Percentiles rank a stretch among this genome's conserved stretches.
phyloP scores from a whole-genome alignment of 2,113 vertebrate species.

The Clupea harengus region DNA sequence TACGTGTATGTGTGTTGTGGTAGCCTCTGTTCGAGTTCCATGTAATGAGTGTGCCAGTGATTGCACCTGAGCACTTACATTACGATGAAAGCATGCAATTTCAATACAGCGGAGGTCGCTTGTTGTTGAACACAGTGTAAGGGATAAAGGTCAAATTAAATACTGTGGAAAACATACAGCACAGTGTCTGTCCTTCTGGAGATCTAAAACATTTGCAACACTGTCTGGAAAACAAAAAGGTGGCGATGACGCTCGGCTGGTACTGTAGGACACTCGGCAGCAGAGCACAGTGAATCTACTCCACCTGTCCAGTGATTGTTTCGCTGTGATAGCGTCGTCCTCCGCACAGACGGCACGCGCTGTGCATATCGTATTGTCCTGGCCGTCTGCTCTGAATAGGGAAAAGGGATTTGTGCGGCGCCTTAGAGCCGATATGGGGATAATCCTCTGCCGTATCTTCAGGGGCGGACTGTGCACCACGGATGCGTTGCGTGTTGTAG shows the following conservation, averaged over 20 bases:
- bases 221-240: background rate
- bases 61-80: too few relatives aligned
- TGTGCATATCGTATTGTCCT: conserved; percentile 25
- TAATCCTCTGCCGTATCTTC: conserved; percentile 52
- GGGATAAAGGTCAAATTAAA: too few relatives aligned
- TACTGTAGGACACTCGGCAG: too few relatives aligned
- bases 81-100: too few relatives aligned
- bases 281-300: background rate
- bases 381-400: conserved; percentile 28
- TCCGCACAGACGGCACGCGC: background rate
- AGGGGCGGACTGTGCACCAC: conserved; percentile 42
- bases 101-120: too few relatives aligned
- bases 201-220: background rate
- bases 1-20: too few relatives aligned
- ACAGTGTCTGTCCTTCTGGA: too few relatives aligned
- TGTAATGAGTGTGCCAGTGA: too few relatives aligned
- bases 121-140: too few relatives aligned
- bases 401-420: conserved; percentile 14
- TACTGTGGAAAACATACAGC: too few relatives aligned
- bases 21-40: too few relatives aligned
- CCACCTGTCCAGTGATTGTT: background rate
- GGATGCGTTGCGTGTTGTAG: conserved; percentile 50
- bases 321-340: background rate
- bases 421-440: conserved; percentile 51
- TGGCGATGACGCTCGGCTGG: background rate